A percentile compares a stretch with the other conserved stretches of the same genome.
Evolutionary conservation across 2,113 vertebrate genomes (phyloP).

Genomic region (Ammospiza nelsoni): DNA sequence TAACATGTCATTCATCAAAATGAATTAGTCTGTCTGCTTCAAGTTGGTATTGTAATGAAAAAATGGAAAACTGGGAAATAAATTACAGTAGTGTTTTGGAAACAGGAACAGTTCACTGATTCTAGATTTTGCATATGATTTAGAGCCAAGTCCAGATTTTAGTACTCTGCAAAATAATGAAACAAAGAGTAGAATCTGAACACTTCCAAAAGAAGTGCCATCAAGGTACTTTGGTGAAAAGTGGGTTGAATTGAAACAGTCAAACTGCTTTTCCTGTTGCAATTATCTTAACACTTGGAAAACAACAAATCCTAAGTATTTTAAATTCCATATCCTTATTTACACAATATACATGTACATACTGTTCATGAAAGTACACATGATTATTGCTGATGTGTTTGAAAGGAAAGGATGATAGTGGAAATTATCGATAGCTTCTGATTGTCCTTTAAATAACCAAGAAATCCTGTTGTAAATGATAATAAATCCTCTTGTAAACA

Average conservation of each 20-base stretch:
- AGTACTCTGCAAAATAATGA: neutral
- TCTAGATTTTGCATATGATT: neutral
- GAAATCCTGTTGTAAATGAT: neutral
- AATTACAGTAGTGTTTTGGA: neutral
- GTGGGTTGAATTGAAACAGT: neutral
- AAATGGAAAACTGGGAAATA: neutral
- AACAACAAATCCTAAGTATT: neutral
- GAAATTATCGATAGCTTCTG: neutral
- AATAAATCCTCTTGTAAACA: neutral
- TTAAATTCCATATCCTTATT: neutral
- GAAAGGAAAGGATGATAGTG: neutral
- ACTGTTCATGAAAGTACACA: too few species aligned
- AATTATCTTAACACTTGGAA: neutral
- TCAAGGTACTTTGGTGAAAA: neutral
- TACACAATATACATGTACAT: rapidly evolving
- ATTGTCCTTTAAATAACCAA: neutral
- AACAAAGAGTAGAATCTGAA: neutral
- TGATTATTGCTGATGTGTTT: neutral
- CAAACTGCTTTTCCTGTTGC: neutral
- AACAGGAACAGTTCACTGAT: neutral
- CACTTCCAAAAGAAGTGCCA: neutral
- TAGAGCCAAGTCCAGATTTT: neutral
- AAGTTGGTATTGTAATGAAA: neutral
- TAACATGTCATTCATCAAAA: neutral
- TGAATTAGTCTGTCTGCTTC: neutral